These are phyloP conservation scores for Cyclura pinguis DNA, from an alignment of 2,797 vertebrate species.

Conservation along the genomic window DNA sequence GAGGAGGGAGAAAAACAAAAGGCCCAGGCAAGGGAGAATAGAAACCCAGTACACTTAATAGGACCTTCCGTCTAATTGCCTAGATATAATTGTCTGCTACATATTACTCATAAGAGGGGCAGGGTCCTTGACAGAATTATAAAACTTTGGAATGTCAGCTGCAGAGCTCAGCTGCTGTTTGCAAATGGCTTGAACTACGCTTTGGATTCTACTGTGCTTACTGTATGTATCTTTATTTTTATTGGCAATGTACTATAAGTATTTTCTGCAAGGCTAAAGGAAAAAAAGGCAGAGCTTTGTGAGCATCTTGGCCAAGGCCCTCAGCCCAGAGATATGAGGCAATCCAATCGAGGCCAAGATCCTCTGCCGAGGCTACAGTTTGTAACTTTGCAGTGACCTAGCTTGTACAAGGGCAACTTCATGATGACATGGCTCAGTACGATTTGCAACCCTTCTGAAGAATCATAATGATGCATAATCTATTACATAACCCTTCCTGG, in stretches of 20 bases:
- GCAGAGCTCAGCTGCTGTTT: conserved; percentile 71
- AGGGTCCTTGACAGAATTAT: conserved; percentile 50
- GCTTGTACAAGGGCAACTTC: too few relatives aligned
- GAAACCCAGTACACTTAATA: conserved; percentile 53
- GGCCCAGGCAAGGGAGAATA: conserved; percentile 53
- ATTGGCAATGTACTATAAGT: conserved; percentile 67
- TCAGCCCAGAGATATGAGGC: too few relatives aligned
- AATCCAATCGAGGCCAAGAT: too few relatives aligned
- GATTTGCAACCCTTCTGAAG: too few relatives aligned
- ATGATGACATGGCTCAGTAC: too few relatives aligned
- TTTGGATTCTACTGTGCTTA: conserved; percentile 75
- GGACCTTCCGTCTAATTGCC: conserved; percentile 60
- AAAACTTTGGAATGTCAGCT: conserved; percentile 66
- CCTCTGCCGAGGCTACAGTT: too few relatives aligned
- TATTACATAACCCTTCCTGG: too few relatives aligned
- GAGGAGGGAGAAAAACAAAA: conserved; percentile 34
- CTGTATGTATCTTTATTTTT: conserved; percentile 69
- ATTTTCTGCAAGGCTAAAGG: conserved; percentile 68
- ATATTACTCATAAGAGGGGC: conserved; percentile 50
- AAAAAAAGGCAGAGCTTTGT: conserved; percentile 46
- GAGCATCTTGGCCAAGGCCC: conserved; percentile 57
- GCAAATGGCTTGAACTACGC: conserved; percentile 73
- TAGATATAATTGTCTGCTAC: conserved; percentile 63
- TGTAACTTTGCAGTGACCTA: too few relatives aligned
- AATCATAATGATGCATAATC: too few relatives aligned